Conservation (phyloP, 2,888 invertebrate species). For the Hecatera dysodea region DNA sequence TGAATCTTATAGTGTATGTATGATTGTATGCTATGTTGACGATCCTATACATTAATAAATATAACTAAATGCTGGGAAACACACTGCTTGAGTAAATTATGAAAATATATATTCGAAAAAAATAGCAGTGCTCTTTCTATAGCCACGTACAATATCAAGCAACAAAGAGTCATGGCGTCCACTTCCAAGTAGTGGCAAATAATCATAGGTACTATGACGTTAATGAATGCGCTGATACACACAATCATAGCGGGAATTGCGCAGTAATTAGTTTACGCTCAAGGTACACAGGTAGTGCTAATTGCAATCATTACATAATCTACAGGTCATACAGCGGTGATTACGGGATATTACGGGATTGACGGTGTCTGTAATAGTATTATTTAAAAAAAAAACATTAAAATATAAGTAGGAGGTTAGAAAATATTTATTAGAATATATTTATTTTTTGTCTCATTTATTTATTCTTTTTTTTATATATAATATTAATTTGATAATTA, state of each 20-base stretch:
- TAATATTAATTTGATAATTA: too few relatives aligned
- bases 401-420: background rate
- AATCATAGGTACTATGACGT: constrained; percentile 20
- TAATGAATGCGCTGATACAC: constrained; percentile 28
- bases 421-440: too few relatives aligned
- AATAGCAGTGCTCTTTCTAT: background rate
- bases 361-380: background rate
- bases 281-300: constrained; percentile 39
- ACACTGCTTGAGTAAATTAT: background rate
- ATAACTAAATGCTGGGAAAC: too few relatives aligned
- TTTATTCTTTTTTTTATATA: too few relatives aligned
- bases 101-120: too few relatives aligned
- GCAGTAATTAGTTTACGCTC: constrained; percentile 44
- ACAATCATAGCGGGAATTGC: constrained; percentile 40
- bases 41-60: too few relatives aligned
- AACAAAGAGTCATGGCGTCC: constrained; percentile 21
- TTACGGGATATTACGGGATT: background rate
- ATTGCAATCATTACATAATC: constrained; percentile 37
- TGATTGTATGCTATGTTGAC: too few relatives aligned
- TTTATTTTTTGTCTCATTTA: too few relatives aligned
- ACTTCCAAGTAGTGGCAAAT: constrained; percentile 5
- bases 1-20: too few relatives aligned
- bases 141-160: constrained; percentile 5
- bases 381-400: background rate
- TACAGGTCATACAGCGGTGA: constrained; percentile 1